Evolutionary conservation across 1,140 invertebrate species (phyloP).

Genomic region (Euwallacea similis): DNA sequence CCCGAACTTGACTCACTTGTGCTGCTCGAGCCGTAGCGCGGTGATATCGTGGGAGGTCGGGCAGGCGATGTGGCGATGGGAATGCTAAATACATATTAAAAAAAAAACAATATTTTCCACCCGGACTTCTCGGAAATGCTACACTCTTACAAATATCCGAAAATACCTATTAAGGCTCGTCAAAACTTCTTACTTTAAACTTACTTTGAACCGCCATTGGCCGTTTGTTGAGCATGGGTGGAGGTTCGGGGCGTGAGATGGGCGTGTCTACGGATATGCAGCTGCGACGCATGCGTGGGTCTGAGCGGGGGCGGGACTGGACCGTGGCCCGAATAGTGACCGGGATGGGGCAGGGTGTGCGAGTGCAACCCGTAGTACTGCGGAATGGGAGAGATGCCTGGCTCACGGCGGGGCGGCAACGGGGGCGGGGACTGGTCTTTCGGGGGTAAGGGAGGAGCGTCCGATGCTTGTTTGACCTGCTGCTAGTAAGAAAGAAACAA

Average conservation of each 20-base stretch:
- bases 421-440: constrained; percentile 64
- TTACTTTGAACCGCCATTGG: constrained; percentile 47
- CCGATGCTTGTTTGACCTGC: constrained; percentile 58
- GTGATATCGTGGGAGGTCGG: constrained; percentile 48
- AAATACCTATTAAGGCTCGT: too few species aligned
- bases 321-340: constrained; percentile 40
- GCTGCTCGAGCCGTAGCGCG: constrained; percentile 40
- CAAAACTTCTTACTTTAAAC: constrained; percentile 1
- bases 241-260: constrained; percentile 37
- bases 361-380: constrained; percentile 50
- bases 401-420: constrained; percentile 62
- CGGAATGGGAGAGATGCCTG: constrained; percentile 54
- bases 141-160: too few species aligned
- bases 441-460: constrained; percentile 64
- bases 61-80: constrained; percentile 18
- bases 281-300: constrained; percentile 53
- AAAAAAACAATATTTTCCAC: too few species aligned
- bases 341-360: constrained; percentile 44
- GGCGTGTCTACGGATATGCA: constrained; percentile 50
- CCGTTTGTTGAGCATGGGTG: constrained; percentile 14
- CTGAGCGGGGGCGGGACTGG: constrained; percentile 55
- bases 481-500: too few species aligned
- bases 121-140: too few species aligned
- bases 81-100: constrained; percentile 22
- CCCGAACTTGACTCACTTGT: constrained; percentile 45